Percentiles rank a stretch among this genome's conserved stretches.
These are phyloP conservation scores for Crotalus horridus DNA, from an alignment of 2,113 vertebrate species.

Conservation along the genomic window DNA sequence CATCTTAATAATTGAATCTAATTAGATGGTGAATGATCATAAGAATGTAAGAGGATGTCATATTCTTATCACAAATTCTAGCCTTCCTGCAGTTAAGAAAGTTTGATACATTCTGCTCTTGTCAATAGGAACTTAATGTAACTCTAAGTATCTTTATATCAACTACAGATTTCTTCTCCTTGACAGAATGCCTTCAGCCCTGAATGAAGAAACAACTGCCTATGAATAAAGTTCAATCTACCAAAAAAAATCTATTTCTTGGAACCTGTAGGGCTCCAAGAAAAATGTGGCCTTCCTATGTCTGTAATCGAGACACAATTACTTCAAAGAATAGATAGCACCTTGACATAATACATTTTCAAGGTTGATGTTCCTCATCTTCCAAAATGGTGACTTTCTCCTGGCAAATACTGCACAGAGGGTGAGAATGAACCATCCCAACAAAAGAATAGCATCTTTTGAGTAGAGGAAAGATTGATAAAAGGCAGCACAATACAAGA, in stretches of 20 bases:
- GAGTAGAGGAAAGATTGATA: not conserved
- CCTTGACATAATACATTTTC: not conserved
- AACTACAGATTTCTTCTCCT: not conserved
- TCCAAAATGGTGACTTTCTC: not conserved
- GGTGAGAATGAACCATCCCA: not conserved
- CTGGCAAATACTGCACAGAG: not conserved
- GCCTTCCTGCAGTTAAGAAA: not conserved
- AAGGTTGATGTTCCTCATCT: not conserved
- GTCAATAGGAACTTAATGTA: not conserved
- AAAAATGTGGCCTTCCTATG: not conserved
- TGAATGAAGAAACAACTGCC: not conserved
- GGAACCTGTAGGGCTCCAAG: not conserved
- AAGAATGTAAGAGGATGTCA: not conserved
- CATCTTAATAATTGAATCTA: not conserved
- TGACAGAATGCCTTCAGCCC: too few species aligned
- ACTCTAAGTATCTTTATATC: not conserved
- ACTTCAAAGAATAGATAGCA: not conserved
- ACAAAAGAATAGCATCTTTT: not conserved
- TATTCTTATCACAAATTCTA: not conserved
- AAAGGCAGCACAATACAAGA: not conserved
- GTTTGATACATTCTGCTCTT: not conserved
- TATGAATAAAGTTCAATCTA: not conserved
- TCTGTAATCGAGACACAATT: not conserved
- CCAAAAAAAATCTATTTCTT: not conserved
- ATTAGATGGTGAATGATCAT: not conserved